Evolutionary conservation across 2,113 vertebrate genomes (phyloP).

Genomic region (Pollachius pollachius): DNA sequence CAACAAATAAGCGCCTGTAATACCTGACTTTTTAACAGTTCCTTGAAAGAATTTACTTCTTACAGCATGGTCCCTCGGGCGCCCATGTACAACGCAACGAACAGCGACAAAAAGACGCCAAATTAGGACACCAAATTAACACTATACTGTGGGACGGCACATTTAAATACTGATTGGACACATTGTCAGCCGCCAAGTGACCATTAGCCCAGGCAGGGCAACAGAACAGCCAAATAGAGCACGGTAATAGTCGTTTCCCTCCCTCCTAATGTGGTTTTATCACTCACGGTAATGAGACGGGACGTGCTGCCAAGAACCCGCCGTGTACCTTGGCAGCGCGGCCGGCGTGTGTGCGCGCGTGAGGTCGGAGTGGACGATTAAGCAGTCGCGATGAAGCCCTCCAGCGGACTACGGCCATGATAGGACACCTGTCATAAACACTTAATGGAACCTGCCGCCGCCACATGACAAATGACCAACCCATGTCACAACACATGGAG

Average conservation of each 20-base stretch:
- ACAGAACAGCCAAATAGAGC: slow-evolving; percentile 7
- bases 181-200: too few species aligned
- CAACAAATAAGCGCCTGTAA: too few species aligned
- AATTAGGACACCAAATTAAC: too few species aligned
- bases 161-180: too few species aligned
- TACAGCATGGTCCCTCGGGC: too few species aligned
- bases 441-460: slow-evolving; percentile 48
- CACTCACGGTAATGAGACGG: slow-evolving; percentile 58
- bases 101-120: too few species aligned
- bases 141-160: too few species aligned
- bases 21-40: too few species aligned
- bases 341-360: too few species aligned
- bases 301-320: slow-evolving; percentile 43
- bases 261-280: slow-evolving; percentile 45
- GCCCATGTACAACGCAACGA: too few species aligned
- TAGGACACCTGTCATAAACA: slow-evolving; percentile 70
- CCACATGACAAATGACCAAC: slow-evolving; percentile 54
- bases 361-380: slow-evolving; percentile 46
- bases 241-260: slow-evolving; percentile 21
- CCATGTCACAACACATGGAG: slow-evolving; percentile 35
- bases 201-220: too few species aligned
- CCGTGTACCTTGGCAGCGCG: slow-evolving; percentile 24
- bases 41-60: too few species aligned
- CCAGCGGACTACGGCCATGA: slow-evolving; percentile 50
- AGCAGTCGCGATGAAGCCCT: slow-evolving; percentile 46